Evolutionary conservation across 1,140 invertebrate genomes (phyloP), one percentile per base, ranked within the genome.

Genomic region (Planococcus citri): DNA sequence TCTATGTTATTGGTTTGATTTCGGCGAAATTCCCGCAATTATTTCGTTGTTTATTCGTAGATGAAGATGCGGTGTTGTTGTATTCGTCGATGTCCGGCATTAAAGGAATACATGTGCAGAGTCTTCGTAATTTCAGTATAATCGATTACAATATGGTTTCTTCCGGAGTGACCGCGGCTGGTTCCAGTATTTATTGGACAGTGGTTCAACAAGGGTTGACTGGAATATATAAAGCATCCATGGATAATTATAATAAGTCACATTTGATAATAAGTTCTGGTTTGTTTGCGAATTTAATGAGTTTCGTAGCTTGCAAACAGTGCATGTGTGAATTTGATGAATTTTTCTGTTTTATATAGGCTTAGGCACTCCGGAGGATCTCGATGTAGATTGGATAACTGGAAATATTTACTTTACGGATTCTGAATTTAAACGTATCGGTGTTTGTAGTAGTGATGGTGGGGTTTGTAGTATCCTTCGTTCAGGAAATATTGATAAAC

Each of bases 351-450:
- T n/a, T n/a, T n/a, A n/a, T n/a, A n/a, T 81, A 74, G 89, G 91
- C n/a, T 76, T 93, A 1, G 83, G 84, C 69, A 79, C 83, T 1
- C 85, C 89, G 0, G 89, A 90, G 72, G 88, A 90, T 71, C 78
- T 95, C 41, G 87, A 87, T 1, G 79, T 92, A 0, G 92, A 95
- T 76, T 93, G 88, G 87, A 76, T 93, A 17, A 91, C 87, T 0
- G 81, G 82, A 1, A 91, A 91, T 75, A 78, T 93, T 51, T 90
- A 89, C 76, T 93, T 94, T 77, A 88, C 87, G 0, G 91, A 94
- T 75, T 83, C 84, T 21, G 79, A 83, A 22, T 79, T 85, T 64
- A 82, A 85, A 21, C 85, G 84, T 69, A 88, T 95, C 38, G 87
- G 85, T 0, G 91, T 88, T 0, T 93, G 91, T 74, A 82, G 78